Evolutionary conservation across 2,797 vertebrate genomes (phyloP).

Genomic region (Furcifer pardalis): DNA sequence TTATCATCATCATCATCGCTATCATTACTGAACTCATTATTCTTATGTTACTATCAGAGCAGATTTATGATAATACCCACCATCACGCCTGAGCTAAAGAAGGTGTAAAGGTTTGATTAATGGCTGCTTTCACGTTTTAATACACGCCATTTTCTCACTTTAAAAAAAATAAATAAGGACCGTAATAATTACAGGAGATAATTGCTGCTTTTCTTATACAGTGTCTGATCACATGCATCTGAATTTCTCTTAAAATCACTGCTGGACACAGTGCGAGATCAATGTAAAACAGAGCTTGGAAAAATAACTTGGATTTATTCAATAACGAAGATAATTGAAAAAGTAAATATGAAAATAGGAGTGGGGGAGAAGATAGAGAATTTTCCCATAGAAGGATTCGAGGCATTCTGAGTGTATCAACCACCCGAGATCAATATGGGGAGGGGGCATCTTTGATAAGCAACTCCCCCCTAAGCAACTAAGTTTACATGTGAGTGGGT

Average conservation of each 20-base stretch:
- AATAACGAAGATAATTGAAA: conserved; percentile 38
- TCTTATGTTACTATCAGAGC: conserved; percentile 86
- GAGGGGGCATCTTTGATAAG: conserved; percentile 11
- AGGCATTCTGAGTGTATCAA: background rate
- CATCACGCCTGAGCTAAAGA: conserved; percentile 86
- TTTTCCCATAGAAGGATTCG: background rate
- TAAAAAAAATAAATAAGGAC: conserved; percentile 73
- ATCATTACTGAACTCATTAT: conserved; percentile 91
- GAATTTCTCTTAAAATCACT: conserved; percentile 57
- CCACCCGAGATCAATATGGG: background rate
- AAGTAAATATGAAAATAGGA: conserved; percentile 36
- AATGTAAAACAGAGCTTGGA: conserved; percentile 28
- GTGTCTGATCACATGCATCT: conserved; percentile 67
- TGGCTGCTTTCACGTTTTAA: conserved; percentile 85
- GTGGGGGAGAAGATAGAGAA: background rate
- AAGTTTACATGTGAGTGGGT: background rate
- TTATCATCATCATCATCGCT: conserved; percentile 88
- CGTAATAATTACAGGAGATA: conserved; percentile 76
- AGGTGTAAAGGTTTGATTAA: conserved; percentile 89
- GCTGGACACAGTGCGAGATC: conserved; percentile 38
- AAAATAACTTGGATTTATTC: conserved; percentile 55
- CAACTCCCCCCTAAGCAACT: background rate
- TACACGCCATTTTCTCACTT: conserved; percentile 79
- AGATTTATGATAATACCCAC: conserved; percentile 86
- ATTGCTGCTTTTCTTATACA: conserved; percentile 76